phyloP scores from a whole-genome alignment of 2,888 invertebrate species.

The Tholera decimalis region DNA sequence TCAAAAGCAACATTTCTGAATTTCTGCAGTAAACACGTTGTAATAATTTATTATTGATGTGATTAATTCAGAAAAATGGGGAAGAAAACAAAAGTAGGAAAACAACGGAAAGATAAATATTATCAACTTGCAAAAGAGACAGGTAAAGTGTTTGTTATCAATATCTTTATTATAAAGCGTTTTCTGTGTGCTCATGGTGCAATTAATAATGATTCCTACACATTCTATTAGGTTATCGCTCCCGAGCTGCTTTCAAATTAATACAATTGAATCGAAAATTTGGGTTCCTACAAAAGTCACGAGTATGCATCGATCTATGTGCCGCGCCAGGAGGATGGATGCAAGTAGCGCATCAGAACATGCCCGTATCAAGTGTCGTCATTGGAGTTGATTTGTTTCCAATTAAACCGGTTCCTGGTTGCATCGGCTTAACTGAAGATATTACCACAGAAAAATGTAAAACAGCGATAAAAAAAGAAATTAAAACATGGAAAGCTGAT shows the following conservation, averaged over 20 bases:
- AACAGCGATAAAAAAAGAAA: conserved; percentile 94
- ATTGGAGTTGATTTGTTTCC: conserved; percentile 99
- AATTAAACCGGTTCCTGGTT: conserved; percentile 96
- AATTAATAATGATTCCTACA: neutral
- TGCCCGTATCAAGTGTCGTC: conserved; percentile 98
- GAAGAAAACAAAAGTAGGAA: conserved; percentile 98
- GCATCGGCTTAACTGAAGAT: conserved; percentile 97
- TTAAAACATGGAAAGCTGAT: conserved; percentile 99
- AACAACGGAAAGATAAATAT: conserved; percentile 99
- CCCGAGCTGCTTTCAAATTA: conserved; percentile 99
- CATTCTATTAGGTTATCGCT: conserved; percentile 95
- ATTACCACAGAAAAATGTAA: conserved; percentile 99
- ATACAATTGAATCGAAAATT: conserved; percentile 99
- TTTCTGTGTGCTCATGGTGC: conserved; percentile 12
- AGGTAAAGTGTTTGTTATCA: conserved; percentile 90
- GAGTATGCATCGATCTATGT: conserved; percentile 99
- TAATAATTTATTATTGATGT: conserved; percentile 30
- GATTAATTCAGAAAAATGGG: conserved; percentile 93
- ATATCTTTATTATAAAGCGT: neutral
- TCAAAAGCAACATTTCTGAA: conserved; percentile 14
- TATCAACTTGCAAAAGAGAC: conserved; percentile 99
- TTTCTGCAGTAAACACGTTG: conserved; percentile 46
- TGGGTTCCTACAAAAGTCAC: conserved; percentile 98
- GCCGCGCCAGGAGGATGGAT: conserved; percentile 99
- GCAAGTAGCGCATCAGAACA: conserved; percentile 99